These are phyloP conservation scores for Hyposmocoma kahamanoa DNA, from an alignment of 1,140 invertebrate species.

Conservation along the genomic window DNA sequence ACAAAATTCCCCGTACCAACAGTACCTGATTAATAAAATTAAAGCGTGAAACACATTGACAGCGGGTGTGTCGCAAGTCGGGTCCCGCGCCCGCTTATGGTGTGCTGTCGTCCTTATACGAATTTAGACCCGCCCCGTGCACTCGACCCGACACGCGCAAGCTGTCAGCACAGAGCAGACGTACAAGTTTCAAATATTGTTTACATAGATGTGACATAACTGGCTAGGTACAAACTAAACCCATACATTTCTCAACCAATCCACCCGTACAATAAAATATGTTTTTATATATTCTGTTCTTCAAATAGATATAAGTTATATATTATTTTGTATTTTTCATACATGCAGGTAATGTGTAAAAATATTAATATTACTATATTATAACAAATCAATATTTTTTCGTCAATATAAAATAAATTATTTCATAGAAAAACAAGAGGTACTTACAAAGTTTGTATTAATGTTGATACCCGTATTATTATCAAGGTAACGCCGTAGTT, in stretches of 20 bases:
- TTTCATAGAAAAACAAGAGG: conserved; percentile 68
- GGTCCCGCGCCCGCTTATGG: no score
- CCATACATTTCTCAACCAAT: conserved; percentile 21
- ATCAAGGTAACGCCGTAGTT: neutral
- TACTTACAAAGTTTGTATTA: conserved; percentile 52
- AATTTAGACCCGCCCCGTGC: no score
- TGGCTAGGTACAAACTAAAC: conserved; percentile 2
- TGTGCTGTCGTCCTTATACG: no score
- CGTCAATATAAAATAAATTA: conserved; percentile 46
- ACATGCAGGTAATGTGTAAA: conserved; percentile 69
- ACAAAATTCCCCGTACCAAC: no score
- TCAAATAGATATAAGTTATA: conserved; percentile 53
- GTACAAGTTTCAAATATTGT: conserved; percentile 8
- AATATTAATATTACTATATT: conserved; percentile 59
- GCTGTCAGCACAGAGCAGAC: no score
- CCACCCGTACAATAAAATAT: conserved; percentile 50
- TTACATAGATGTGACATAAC: conserved; percentile 6
- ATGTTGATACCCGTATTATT: conserved; percentile 32
- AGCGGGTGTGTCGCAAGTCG: no score
- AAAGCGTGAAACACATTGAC: no score
- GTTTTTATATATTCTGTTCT: conserved; percentile 61
- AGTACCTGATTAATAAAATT: no score
- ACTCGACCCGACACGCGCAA: no score
- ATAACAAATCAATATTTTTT: conserved; percentile 64
- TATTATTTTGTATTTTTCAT: conserved; percentile 56